Conservation (phyloP, 1,140 invertebrate genomes). For the Andricus grossulariae region DNA sequence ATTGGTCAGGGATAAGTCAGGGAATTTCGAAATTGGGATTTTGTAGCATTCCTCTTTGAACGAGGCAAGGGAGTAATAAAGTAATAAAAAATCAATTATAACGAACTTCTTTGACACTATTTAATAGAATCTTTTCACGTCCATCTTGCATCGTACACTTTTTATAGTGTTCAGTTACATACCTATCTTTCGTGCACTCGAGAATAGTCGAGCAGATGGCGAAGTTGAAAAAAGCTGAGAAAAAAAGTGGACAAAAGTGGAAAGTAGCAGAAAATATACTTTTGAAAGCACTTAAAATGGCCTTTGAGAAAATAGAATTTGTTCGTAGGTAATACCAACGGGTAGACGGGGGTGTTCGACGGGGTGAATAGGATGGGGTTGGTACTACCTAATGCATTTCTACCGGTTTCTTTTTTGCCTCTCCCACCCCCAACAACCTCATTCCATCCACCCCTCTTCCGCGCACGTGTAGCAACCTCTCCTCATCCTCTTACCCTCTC, state of each 20-base stretch:
- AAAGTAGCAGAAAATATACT: conserved; percentile 52
- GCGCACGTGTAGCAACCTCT: conserved; percentile 40
- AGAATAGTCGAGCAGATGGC: conserved; percentile 9
- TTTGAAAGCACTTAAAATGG: conserved; percentile 55
- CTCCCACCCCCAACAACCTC: conserved; percentile 34
- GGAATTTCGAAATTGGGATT: too few relatives aligned
- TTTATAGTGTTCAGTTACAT: not conserved
- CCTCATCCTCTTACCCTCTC: conserved; percentile 34
- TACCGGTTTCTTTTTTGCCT: conserved; percentile 53
- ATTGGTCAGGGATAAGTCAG: too few relatives aligned
- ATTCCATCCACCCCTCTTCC: conserved; percentile 33
- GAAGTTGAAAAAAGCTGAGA: not conserved
- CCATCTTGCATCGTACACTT: conserved; percentile 5
- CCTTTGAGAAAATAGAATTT: conserved; percentile 61
- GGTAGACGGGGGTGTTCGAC: conserved; percentile 24
- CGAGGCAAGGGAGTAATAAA: too few relatives aligned
- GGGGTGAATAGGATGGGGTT: conserved; percentile 30
- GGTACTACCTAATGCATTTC: conserved; percentile 56
- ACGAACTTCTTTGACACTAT: not conserved
- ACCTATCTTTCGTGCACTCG: not conserved
- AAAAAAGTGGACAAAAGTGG: conserved; percentile 30
- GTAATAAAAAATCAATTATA: not conserved
- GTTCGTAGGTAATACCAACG: conserved; percentile 24
- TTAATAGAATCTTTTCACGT: not conserved
- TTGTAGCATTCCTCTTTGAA: too few relatives aligned